These are phyloP conservation scores for Actinia equina DNA, from an alignment of 64 coral and sea anemone genomes.

Conservation along the genomic window DNA sequence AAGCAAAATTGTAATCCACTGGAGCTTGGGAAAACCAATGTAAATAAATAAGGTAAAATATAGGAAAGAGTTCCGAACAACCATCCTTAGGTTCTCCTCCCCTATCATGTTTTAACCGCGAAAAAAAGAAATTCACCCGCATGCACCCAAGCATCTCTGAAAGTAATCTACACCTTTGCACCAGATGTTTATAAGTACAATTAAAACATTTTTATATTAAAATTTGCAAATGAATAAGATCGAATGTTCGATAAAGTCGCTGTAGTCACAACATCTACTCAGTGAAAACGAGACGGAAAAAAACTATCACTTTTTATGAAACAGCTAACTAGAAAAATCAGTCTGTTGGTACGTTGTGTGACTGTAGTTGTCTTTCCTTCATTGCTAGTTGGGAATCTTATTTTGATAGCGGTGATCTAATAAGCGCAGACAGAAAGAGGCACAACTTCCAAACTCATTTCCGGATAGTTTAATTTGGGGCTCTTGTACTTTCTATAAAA, in stretches of 20 bases:
- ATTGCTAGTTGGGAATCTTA: neutral
- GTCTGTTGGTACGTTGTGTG: neutral
- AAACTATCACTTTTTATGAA: neutral
- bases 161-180: neutral
- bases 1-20: too few species aligned
- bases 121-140: conserved; percentile 1
- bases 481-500: too few species aligned
- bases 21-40: neutral
- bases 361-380: neutral
- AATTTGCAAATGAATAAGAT: conserved; percentile 6
- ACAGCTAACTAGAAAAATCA: neutral
- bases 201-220: neutral
- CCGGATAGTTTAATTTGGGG: too few species aligned
- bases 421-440: too few species aligned
- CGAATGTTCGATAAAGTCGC: neutral
- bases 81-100: neutral
- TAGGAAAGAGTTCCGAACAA: too few species aligned
- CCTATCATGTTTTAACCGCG: neutral
- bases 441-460: too few species aligned
- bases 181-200: conserved; percentile 14
- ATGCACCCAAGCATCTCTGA: neutral
- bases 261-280: neutral
- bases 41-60: neutral
- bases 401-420: too few species aligned
- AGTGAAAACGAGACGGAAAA: neutral